Evolutionary conservation across 2,888 invertebrate species (phyloP), one percentile per base, ranked within the genome.

Genomic region (Coenonympha glycerion): DNA sequence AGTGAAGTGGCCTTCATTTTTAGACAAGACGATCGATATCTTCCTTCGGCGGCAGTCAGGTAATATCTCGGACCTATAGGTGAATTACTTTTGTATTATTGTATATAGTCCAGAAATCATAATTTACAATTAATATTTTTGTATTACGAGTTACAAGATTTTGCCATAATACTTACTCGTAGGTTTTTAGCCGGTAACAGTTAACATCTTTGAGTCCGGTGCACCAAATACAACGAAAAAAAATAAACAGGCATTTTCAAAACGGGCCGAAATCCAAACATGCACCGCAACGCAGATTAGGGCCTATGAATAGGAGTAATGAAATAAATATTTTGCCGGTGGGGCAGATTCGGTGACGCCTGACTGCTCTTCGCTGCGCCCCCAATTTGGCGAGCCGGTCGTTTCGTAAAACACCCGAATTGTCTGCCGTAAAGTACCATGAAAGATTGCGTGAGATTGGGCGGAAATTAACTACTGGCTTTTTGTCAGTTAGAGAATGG

Each of bases 251-350:
- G 5, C 39, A 24, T 39, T 39, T 15, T 4, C 9, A 15, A 9
- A 39, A 15, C 22, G 11, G 3, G 24, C 39, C 39, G 45, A 19
- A 31, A 67, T 59, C 70, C 11, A 13, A 44, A 41, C 24, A 55
- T 57, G 47, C 41, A 41, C 76, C 44, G 74, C 66, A 67, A 73
- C 84, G 71, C 76, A 82, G 86, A 84, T 87, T 86, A 85, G 71
- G 71, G 70, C 68, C 75, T 68, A 84, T 86, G 86, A 87, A 87
- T 86, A 79, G 84, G 77, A 80, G 83, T 87, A 87, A 87, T 87
- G 86, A 86, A 87, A 87, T 86, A 87, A 87, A 87, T 82, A 86
- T 87, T 87, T 86, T 77, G 85, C 79, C 85, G 86, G 83, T 81
- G 74, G 81, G 76, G 79, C 80, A 79, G 76, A 79, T 76, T 76